Percentiles rank a stretch among this genome's conserved stretches.
Conservation (phyloP, 2,888 invertebrate species). For the Gari tellinella region DNA sequence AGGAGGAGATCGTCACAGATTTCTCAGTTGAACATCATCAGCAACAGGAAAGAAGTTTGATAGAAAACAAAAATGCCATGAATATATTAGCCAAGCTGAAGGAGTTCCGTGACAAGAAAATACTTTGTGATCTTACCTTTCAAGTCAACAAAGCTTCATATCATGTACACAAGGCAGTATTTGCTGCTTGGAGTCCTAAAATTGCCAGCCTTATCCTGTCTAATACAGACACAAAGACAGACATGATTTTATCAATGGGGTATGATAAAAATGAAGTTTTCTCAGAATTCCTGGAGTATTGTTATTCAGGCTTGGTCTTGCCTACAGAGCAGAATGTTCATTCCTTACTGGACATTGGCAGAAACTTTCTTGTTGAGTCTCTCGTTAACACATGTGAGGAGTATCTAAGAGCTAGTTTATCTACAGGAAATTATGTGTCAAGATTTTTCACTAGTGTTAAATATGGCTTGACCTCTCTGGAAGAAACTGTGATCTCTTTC, state of each 20-base stretch:
- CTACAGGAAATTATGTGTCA: conserved; percentile 87
- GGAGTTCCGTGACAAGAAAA: conserved; percentile 85
- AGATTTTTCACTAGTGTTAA: conserved; percentile 87
- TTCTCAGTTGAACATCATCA: neutral
- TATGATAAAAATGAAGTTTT: conserved; percentile 85
- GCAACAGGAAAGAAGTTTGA: neutral
- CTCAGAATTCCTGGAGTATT: conserved; percentile 87
- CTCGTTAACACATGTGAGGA: conserved; percentile 88
- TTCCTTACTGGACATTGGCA: conserved; percentile 87
- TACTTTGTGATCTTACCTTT: conserved; percentile 87
- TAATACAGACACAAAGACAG: conserved; percentile 1
- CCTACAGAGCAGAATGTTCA: conserved; percentile 87
- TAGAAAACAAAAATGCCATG: conserved; percentile 8
- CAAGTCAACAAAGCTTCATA: conserved; percentile 87
- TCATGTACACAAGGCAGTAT: conserved; percentile 87
- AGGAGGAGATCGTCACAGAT: no score
- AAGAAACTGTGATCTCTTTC: conserved; percentile 86
- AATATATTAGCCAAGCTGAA: conserved; percentile 47
- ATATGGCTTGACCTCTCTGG: conserved; percentile 86
- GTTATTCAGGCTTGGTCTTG: conserved; percentile 88
- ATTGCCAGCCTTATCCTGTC: conserved; percentile 81
- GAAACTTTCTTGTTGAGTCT: conserved; percentile 87
- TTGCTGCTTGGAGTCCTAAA: conserved; percentile 88
- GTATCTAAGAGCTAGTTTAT: conserved; percentile 87
- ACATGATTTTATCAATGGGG: neutral